Evolutionary conservation across 2,113 vertebrate genomes (phyloP).

Genomic region (Proterorhinus semilunaris): DNA sequence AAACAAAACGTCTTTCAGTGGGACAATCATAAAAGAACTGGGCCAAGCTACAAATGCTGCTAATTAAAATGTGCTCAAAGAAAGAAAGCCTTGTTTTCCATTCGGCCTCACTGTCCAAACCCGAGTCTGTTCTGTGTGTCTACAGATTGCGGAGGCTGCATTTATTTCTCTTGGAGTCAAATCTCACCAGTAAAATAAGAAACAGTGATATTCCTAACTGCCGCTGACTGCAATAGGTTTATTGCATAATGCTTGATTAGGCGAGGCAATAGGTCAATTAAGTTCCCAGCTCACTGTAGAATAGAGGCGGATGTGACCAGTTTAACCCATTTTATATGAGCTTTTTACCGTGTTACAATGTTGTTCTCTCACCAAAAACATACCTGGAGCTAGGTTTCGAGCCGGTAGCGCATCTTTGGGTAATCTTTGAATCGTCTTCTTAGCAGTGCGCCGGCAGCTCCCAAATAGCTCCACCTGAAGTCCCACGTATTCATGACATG

Average conservation of each 20-base stretch:
- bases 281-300: not conserved
- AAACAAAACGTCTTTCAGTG: constrained; percentile 74
- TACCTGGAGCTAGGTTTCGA: too few relatives aligned
- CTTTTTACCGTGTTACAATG: too few relatives aligned
- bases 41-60: constrained; percentile 72
- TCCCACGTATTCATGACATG: too few relatives aligned
- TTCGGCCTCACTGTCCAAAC: constrained; percentile 64
- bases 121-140: constrained; percentile 54
- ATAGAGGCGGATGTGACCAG: not conserved
- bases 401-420: too few relatives aligned
- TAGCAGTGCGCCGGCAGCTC: too few relatives aligned
- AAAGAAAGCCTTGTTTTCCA: constrained; percentile 75
- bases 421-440: too few relatives aligned
- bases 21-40: constrained; percentile 69
- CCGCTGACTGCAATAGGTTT: constrained; percentile 25
- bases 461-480: too few relatives aligned
- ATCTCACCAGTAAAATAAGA: constrained; percentile 50
- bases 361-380: too few relatives aligned
- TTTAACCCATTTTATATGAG: not conserved
- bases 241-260: constrained; percentile 35
- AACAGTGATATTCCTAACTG: constrained; percentile 57
- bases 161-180: constrained; percentile 62
- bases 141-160: constrained; percentile 41
- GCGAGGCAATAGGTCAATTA: constrained; percentile 18
- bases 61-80: constrained; percentile 74